These are phyloP conservation scores for Lasioglossum pauxillum DNA, from an alignment of 2,888 invertebrate species.

Conservation along the genomic window DNA sequence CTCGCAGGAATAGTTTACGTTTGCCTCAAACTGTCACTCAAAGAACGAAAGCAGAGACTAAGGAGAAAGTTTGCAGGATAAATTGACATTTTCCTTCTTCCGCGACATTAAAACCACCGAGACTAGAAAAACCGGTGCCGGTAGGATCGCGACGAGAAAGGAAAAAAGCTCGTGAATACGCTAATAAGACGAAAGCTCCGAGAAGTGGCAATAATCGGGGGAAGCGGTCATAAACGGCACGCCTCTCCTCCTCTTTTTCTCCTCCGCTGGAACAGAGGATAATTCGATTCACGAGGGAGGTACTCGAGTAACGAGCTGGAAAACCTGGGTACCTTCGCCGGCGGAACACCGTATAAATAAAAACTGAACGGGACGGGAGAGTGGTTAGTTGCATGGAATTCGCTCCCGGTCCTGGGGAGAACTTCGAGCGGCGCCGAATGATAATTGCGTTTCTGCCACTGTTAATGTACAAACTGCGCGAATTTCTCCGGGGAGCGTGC, in stretches of 20 bases:
- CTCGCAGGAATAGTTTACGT: background rate
- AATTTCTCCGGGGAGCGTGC: slow-evolving; percentile 54
- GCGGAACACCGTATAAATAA: slow-evolving; percentile 66
- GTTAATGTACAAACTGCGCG: slow-evolving; percentile 52
- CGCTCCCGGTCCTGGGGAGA: slow-evolving; percentile 37
- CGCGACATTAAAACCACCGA: background rate
- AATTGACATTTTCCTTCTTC: background rate
- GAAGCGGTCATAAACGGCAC: slow-evolving; percentile 58
- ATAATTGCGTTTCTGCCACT: slow-evolving; percentile 61
- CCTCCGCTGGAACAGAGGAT: slow-evolving; percentile 41
- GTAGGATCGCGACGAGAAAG: background rate
- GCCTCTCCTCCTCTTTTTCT: slow-evolving; percentile 55
- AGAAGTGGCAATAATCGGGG: slow-evolving; percentile 54
- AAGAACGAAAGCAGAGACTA: background rate
- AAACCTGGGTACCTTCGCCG: slow-evolving; percentile 44
- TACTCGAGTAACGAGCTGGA: slow-evolving; percentile 54
- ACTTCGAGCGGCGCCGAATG: slow-evolving; percentile 48
- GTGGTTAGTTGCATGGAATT: slow-evolving; percentile 50
- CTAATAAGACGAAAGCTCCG: slow-evolving; percentile 44
- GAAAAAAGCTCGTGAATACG: slow-evolving; percentile 45
- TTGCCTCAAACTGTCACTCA: background rate
- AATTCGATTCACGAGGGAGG: slow-evolving; percentile 65
- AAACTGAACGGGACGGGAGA: slow-evolving; percentile 54
- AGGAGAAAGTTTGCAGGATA: background rate
- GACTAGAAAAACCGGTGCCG: background rate